Evolutionary conservation across 2,797 vertebrate species (phyloP).

Genomic region (Tachyglossus aculeatus): DNA sequence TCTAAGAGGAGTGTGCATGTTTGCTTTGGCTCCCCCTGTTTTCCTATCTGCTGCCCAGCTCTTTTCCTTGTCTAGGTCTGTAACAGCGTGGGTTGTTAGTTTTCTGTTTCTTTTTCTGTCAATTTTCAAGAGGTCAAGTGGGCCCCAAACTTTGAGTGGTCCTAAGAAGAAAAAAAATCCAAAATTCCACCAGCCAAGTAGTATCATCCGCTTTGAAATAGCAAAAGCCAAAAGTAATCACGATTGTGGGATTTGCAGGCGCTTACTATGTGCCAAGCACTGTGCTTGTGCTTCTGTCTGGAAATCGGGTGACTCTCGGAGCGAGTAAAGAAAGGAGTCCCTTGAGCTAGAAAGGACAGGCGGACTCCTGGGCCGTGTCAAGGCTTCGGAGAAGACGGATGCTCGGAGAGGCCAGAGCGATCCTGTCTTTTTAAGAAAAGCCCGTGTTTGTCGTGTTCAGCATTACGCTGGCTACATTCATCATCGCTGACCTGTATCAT

Average conservation of each 20-base stretch:
- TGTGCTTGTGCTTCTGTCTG: slow-evolving; percentile 7
- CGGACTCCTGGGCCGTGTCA: slow-evolving; percentile 35
- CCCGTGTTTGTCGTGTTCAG: slow-evolving; percentile 40
- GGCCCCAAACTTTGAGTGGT: background rate
- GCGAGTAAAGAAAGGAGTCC: slow-evolving; percentile 6
- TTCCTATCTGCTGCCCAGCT: background rate
- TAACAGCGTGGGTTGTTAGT: background rate
- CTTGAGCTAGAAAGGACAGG: background rate
- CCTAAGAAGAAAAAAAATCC: background rate
- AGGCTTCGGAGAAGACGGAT: slow-evolving; percentile 47
- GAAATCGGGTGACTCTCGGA: slow-evolving; percentile 28
- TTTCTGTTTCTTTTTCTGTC: background rate
- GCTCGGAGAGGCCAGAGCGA: slow-evolving; percentile 3
- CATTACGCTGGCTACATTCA: slow-evolving; percentile 59
- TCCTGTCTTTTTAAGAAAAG: slow-evolving; percentile 32
- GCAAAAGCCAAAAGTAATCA: no score
- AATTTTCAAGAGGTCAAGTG: slow-evolving; percentile 31
- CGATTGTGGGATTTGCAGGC: slow-evolving; percentile 17
- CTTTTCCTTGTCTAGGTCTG: slow-evolving; percentile 22
- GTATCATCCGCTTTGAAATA: no score
- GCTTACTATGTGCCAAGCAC: background rate
- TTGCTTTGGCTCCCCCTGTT: slow-evolving; percentile 27
- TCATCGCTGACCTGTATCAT: slow-evolving; percentile 72
- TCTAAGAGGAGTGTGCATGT: background rate
- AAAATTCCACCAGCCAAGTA: background rate